A percentile compares a stretch with the other conserved stretches of the same genome.
phyloP scores from a whole-genome alignment of 2,888 invertebrate species.

The Andrena bicolor region DNA sequence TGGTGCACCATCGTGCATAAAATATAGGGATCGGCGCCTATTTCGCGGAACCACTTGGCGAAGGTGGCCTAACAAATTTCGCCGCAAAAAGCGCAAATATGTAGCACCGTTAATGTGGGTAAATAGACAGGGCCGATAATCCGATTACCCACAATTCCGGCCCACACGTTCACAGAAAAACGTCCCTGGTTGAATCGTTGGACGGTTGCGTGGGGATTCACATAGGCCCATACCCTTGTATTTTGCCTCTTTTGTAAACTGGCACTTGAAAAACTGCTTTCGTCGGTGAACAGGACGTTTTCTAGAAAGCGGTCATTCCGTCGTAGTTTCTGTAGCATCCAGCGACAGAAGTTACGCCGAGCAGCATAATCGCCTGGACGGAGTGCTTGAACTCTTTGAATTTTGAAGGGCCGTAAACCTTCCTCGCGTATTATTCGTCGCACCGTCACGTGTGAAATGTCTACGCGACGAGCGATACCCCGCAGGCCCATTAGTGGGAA shows the following conservation, averaged over 20 bases:
- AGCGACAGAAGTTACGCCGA: background rate
- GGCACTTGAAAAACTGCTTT: background rate
- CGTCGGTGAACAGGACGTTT: background rate
- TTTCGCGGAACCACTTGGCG: background rate
- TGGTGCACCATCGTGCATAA: background rate
- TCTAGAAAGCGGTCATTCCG: background rate
- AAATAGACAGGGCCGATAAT: conserved; percentile 20
- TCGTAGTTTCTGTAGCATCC: conserved; percentile 9
- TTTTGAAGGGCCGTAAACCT: background rate
- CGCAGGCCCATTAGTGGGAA: background rate
- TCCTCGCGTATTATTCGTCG: background rate
- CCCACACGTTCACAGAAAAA: conserved; percentile 7
- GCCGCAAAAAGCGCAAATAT: background rate
- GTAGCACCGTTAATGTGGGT: background rate
- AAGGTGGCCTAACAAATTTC: background rate
- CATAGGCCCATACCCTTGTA: conserved; percentile 1
- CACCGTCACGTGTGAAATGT: conserved; percentile 5
- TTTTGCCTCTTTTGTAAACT: background rate
- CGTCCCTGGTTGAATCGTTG: background rate
- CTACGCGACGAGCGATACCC: background rate
- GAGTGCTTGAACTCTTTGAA: background rate
- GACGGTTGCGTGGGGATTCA: background rate
- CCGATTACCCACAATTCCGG: background rate
- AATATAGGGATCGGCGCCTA: background rate
- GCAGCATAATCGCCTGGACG: background rate